Evolutionary conservation across 2,113 vertebrate species (phyloP).

Genomic region (Todiramphus chloris): DNA sequence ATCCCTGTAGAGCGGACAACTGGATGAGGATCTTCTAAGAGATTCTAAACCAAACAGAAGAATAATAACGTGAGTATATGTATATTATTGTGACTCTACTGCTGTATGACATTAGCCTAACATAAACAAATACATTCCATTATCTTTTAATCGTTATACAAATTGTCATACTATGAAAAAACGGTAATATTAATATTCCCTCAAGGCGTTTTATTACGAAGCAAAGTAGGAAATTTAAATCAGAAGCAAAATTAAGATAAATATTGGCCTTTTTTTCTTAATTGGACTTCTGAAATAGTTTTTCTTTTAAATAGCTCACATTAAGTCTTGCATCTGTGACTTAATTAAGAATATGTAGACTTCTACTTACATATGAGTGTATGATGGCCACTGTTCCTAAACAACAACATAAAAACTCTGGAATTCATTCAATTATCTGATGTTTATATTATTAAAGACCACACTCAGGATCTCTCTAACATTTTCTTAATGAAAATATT

Average conservation of each 20-base stretch:
- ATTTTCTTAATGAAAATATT: background rate
- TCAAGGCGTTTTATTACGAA: background rate
- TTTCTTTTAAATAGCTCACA: background rate
- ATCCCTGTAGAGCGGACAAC: constrained; percentile 86
- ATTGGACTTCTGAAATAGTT: background rate
- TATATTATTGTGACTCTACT: background rate
- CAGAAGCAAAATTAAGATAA: background rate
- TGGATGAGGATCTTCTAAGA: constrained; percentile 89
- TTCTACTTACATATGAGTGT: background rate
- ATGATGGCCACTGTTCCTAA: background rate
- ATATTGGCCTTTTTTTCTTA: background rate
- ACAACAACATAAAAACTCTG: background rate
- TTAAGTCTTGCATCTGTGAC: background rate
- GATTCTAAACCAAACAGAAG: constrained; percentile 71
- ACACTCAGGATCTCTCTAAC: background rate
- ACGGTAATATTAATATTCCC: background rate
- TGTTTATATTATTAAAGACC: background rate
- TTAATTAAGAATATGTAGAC: background rate
- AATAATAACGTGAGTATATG: background rate
- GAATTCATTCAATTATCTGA: background rate
- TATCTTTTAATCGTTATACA: background rate
- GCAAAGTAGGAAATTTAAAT: background rate
- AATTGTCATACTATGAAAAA: background rate
- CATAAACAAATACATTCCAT: background rate
- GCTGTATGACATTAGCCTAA: background rate